Evolutionary conservation across 1,140 invertebrate genomes (phyloP), one percentile per base, ranked within the genome.

Genomic region (Caenorhabditis briggsae): DNA sequence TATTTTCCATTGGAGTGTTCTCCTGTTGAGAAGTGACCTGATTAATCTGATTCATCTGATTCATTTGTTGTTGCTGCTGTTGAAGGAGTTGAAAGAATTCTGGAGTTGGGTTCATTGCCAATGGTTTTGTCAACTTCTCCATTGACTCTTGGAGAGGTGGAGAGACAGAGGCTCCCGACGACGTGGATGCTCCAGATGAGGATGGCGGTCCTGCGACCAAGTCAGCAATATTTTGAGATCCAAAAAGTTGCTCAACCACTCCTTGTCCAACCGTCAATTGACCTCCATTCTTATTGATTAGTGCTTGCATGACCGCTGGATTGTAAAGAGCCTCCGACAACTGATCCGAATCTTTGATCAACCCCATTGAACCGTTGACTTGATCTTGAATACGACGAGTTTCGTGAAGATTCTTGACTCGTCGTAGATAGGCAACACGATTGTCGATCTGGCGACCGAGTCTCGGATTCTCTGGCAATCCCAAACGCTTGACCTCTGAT

Each of bases 371-470:
- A 20, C 55, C 55, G 33, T 83, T 61, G 6, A 83, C 58, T n/a
- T 86, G 70, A 61, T 86, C 85, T 23, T 59, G 74, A 41, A 82
- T 82, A 2, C 70, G 74, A 18, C 82, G 74, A 43, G 78, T 59
- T 18, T 86, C 85, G 11, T 70, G n/a, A 11, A 86, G 56, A n/a
- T 86, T 86, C 78, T 86, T 86, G 12, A 86, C 85, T 5, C 85
- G 86, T 59, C 85, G 20, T 6, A 86, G 56, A 55, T 86, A 86
- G 55, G 85, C 85, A 12, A 86, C 33, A 25, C 85, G 74, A 43
- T 86, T 86, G 56, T 86, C 85, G 20, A 86, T 70, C 48, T 86
- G 85, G n/a, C 85, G 48, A 9, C 74, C 74, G 5, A 86, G 85
- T 20, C 85, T 74, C 16, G 85, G 85, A 48, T 86, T 86, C 12